Conservation (phyloP, 2,113 vertebrate genomes). For the Nyctibius bracteatus region DNA sequence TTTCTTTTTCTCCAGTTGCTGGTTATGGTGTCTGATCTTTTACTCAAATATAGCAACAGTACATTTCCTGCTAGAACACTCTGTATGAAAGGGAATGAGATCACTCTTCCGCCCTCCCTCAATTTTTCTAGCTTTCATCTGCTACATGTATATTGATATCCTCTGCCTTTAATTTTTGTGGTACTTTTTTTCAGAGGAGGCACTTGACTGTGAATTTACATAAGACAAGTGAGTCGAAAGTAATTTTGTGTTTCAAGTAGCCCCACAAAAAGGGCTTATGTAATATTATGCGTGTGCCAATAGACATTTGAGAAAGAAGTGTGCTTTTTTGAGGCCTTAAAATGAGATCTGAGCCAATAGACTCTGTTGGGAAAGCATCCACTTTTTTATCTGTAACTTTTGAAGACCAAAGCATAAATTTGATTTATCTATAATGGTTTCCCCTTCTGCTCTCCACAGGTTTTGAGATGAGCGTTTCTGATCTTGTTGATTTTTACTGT, state of each 20-base stretch:
- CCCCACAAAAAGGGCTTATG: background rate
- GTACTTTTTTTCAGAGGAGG: background rate
- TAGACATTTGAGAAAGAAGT: conserved; percentile 7
- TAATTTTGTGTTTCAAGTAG: conserved; percentile 8
- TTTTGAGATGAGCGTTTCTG: background rate
- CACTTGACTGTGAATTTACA: background rate
- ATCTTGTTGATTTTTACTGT: background rate
- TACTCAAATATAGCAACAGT: background rate
- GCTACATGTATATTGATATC: background rate
- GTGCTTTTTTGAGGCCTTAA: background rate
- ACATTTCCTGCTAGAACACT: background rate
- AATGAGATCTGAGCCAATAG: background rate
- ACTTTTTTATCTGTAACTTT: background rate
- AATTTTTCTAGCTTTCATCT: background rate
- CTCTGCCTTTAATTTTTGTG: background rate
- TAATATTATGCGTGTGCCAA: background rate
- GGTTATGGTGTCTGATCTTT: background rate
- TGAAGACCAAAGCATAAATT: background rate
- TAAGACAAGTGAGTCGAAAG: background rate
- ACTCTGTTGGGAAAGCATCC: background rate
- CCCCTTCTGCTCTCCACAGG: background rate
- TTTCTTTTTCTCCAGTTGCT: background rate
- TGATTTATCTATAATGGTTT: background rate
- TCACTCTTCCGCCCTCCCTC: background rate
- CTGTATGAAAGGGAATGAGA: background rate